Evolutionary conservation across 2,888 invertebrate species (phyloP), one percentile per base, ranked within the genome.

Genomic region (Euzophera pinguis): DNA sequence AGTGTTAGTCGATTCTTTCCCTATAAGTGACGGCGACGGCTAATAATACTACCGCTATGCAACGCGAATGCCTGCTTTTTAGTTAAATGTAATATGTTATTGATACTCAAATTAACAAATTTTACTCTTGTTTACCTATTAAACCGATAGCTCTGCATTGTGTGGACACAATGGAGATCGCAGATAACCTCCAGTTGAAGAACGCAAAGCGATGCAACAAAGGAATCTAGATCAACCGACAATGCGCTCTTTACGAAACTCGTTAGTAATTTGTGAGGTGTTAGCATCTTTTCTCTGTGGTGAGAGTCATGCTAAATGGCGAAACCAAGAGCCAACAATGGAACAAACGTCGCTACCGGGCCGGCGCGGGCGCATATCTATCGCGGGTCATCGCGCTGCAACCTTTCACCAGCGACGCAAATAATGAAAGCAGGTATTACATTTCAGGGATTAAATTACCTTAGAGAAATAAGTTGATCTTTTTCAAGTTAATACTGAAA

Each of bases 151-250:
- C 16, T 13, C 38, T 16, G 39, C 41, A 50, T 50, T 50, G 42
- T 42, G 14, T 50, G 35, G 35, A 37, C 27, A 69, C 75, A 77
- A 78, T 69, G 63, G 71, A 67, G 68, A 71, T 71, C 65, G 63
- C 55, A 52, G 75, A 78, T 79, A 76, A 71, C 66, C 63, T 49
- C 60, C 63, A 66, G 62, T 69, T 62, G 69, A 73, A 73, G 73
- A 73, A 71, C 67, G 66, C 62, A 69, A 67, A 70, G 63, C 60
- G 57, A 62, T 67, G 63, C 67, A 73, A 76, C 75, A 75, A 78
- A 73, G 76, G 71, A 75, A 86, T 88, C 86, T 86, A 85, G 86
- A 87, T 86, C 79, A 78, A 71, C 79, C 79, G 78, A 85, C 88
- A 87, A 86, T 84, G 79, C 69, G 65, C 71, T 80, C 69, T 80